These are phyloP conservation scores for Penaeus japonicus DNA, from an alignment of 1,140 invertebrate species.

Conservation along the genomic window DNA sequence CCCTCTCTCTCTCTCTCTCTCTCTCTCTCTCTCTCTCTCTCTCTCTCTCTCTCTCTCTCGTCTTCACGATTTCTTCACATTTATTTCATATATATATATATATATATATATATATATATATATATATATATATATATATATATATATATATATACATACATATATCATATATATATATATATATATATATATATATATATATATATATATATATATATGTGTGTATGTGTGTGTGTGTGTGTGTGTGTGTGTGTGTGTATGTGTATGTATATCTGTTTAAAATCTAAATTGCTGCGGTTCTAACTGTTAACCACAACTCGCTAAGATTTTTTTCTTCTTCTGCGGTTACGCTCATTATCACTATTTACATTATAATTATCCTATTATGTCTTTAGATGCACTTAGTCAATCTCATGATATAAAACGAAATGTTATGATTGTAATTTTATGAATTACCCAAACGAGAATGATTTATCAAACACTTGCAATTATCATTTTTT, in stretches of 20 bases:
- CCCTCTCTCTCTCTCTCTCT: neutral
- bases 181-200: slow-evolving; percentile 6
- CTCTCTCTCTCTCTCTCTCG: neutral
- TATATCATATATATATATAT: neutral
- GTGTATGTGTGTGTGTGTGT: neutral
- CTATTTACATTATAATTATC: no score
- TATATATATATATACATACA: neutral
- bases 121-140: slow-evolving; percentile 6
- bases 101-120: neutral
- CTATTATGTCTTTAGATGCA: no score
- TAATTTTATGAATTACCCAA: no score
- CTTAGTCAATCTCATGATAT: no score
- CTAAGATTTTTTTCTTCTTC: no score
- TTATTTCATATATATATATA: slow-evolving; percentile 6
- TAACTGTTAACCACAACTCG: no score
- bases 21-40: neutral
- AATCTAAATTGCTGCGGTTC: no score
- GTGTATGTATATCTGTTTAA: neutral
- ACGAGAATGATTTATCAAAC: no score
- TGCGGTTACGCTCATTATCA: no score
- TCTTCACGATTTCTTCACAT: no score
- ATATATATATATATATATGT: neutral
- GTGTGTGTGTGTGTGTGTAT: neutral
- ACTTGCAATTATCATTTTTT: no score
- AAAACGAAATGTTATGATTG: no score